Percentiles rank a stretch among this genome's conserved stretches.
Evolutionary conservation across 2,113 vertebrate species (phyloP).

Genomic region (Hippocampus mohnikei): DNA sequence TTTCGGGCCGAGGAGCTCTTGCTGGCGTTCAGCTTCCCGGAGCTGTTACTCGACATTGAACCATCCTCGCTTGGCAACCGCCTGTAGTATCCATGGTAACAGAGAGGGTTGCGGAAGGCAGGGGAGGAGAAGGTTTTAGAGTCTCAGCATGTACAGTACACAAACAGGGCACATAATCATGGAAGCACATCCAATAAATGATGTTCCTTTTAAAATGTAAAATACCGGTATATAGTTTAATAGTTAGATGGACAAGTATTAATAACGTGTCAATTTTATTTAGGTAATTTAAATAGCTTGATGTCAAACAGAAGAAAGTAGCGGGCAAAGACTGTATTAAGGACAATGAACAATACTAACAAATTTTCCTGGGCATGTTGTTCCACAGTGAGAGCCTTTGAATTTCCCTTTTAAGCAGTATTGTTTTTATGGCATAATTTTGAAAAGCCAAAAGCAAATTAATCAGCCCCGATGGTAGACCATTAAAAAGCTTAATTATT

Average conservation of each 20-base stretch:
- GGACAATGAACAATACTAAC: slow-evolving; percentile 1
- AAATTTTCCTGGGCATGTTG: slow-evolving; percentile 3
- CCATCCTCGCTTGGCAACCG: slow-evolving; percentile 90
- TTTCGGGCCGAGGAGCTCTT: slow-evolving; percentile 83
- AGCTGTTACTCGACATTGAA: slow-evolving; percentile 89
- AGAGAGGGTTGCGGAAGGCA: slow-evolving; percentile 54
- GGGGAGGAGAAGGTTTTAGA: slow-evolving; percentile 21
- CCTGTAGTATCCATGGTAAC: slow-evolving; percentile 96
- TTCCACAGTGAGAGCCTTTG: neutral
- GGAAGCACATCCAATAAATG: slow-evolving; percentile 2
- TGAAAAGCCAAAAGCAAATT: neutral
- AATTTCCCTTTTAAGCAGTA: neutral
- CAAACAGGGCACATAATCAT: slow-evolving; percentile 16
- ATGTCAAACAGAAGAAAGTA: neutral
- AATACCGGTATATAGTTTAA: neutral
- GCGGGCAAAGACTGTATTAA: neutral
- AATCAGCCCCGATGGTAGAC: neutral
- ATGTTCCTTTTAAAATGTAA: no score
- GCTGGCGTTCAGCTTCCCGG: slow-evolving; percentile 87
- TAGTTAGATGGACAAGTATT: neutral
- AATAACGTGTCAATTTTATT: neutral
- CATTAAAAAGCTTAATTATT: neutral
- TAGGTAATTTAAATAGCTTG: neutral
- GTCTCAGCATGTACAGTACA: slow-evolving; percentile 30
- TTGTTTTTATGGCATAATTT: neutral